phyloP scores from a whole-genome alignment of 2,113 vertebrate species.

The Erpornis zantholeuca region DNA sequence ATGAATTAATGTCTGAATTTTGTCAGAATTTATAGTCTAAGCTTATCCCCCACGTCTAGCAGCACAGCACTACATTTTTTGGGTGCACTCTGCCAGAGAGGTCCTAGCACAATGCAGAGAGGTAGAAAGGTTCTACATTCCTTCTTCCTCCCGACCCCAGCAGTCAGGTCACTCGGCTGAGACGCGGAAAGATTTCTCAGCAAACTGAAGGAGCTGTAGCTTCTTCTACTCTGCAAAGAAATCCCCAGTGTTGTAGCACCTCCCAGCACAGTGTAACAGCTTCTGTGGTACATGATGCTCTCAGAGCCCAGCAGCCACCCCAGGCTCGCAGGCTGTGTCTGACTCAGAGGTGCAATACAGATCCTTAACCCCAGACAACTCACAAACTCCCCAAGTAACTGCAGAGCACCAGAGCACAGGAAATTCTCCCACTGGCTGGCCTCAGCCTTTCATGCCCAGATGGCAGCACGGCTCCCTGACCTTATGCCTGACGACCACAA shows the following conservation, averaged over 20 bases:
- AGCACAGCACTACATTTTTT: background rate
- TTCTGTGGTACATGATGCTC: background rate
- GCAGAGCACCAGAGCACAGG: background rate
- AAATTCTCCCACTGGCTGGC: background rate
- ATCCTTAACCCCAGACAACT: background rate
- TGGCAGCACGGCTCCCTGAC: background rate
- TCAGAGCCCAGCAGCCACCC: background rate
- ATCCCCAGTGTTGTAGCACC: background rate
- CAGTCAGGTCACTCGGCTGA: background rate
- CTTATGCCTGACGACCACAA: background rate
- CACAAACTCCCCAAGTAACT: background rate
- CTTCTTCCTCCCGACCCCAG: background rate
- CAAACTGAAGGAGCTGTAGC: background rate
- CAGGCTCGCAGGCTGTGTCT: background rate
- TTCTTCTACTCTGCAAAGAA: background rate
- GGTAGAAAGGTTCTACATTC: background rate
- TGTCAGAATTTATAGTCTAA: background rate
- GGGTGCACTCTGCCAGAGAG: background rate
- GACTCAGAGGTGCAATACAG: accelerated
- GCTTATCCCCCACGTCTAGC: background rate
- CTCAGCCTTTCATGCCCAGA: accelerated
- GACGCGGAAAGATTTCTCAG: background rate
- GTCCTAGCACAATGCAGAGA: background rate
- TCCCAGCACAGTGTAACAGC: background rate
- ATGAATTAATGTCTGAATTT: background rate